Percentiles rank a stretch among this genome's conserved stretches.
Conservation (phyloP, 2,113 vertebrate genomes). For the Hyaena hyaena region DNA sequence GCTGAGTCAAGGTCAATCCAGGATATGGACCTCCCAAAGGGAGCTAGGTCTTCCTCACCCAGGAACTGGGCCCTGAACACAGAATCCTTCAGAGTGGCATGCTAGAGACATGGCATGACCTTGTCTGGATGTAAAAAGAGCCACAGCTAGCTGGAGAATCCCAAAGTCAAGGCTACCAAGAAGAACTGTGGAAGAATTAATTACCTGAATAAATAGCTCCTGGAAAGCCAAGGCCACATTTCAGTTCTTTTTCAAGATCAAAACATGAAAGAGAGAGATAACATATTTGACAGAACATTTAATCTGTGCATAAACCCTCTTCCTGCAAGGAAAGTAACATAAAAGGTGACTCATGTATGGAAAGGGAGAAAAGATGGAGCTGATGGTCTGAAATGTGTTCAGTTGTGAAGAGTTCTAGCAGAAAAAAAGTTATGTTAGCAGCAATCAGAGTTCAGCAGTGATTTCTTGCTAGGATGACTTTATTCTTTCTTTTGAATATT, state of each 20-base stretch:
- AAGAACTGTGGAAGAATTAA: background rate
- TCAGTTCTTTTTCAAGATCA: background rate
- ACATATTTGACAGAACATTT: background rate
- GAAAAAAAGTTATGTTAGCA: background rate
- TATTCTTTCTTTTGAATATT: background rate
- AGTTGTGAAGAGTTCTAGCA: background rate
- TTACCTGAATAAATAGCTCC: background rate
- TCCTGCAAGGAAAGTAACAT: background rate
- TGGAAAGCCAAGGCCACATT: background rate
- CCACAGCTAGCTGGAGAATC: background rate
- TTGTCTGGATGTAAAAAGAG: background rate
- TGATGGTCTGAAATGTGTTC: background rate
- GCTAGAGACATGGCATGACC: background rate
- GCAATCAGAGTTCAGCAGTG: background rate
- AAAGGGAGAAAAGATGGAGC: background rate
- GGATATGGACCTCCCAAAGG: background rate
- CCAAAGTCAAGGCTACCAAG: background rate
- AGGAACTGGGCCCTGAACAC: background rate
- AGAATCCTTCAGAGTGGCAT: background rate
- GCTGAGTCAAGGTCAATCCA: background rate
- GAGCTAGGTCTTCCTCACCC: background rate
- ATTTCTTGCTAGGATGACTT: background rate
- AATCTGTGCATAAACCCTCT: background rate
- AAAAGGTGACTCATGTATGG: background rate
- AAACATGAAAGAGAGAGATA: conserved; percentile 16